Base-by-base conservation (phyloP, 2,113 vertebrate genomes). In the Andinoacara biseriatus region DNA sequence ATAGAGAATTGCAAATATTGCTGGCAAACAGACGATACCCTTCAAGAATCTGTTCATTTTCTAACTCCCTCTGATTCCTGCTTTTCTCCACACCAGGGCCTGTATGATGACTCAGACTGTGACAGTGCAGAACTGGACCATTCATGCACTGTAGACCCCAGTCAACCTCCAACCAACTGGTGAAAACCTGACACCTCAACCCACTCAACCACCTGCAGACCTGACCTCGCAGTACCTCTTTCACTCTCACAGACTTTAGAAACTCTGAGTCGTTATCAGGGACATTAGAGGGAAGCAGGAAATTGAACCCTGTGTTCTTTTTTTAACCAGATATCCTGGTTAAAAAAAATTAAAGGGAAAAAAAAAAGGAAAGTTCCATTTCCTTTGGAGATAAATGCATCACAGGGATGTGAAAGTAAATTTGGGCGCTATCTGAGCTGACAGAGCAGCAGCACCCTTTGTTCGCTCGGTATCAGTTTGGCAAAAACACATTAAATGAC, bases 41-140 rank as follows among this genome's bases (percentile, higher is more conserved):
- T 61, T 58, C 11, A n/a, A 72, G 5, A 46, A 69, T 61, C 18
- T 18, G 18, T 49, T 61, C 11, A 46, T 46, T 26, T 3, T 76
- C 11, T 65, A 31, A 58, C 10, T 63, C 31, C 46, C 1, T 72
- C 80, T 33, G 49, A 52, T 29, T 82, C 22, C 52, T 59, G 72
- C 84, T 29, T 83, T 78, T n/a, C 58, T 33, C 74, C 95, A 88
- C 93, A 93, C 69, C 92, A 96, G 87, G 93, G 92, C 6, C 91
- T 94, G 83, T 96, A 95, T 18, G 98, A 98, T 80, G 98, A 98
- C 92, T 99, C 98, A 0, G 98, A 98, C 95, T 98, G 97, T 62
- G 98, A 98, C 95, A 97, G 97, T 24, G 94, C 96, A 4, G 97
- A 99, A 88, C 89, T 98, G 87, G 98, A 98, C 91, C 96, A 97